These are phyloP conservation scores for Riptortus pedestris DNA, from an alignment of 1,140 invertebrate species.

Conservation along the genomic window DNA sequence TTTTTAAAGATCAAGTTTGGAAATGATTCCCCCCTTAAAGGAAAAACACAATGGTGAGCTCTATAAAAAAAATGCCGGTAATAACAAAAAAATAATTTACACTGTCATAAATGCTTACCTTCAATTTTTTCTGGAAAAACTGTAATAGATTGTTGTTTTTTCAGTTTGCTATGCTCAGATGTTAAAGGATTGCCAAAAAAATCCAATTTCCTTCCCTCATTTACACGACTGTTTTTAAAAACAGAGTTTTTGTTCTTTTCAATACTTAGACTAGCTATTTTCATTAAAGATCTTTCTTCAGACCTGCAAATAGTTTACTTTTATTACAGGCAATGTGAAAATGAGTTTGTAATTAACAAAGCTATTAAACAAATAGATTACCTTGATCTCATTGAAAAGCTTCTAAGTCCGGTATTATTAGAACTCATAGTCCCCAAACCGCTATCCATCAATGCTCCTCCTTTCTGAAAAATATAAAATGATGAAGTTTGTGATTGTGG, in stretches of 20 bases:
- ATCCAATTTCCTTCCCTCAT: neutral
- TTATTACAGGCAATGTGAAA: too few relatives aligned
- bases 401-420: slow-evolving; percentile 25
- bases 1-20: too few relatives aligned
- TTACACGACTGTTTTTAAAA: neutral
- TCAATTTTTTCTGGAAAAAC: slow-evolving; percentile 11
- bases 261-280: neutral
- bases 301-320: neutral
- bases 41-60: too few relatives aligned
- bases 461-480: slow-evolving; percentile 14
- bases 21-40: too few relatives aligned
- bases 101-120: too few relatives aligned
- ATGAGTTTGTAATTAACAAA: too few relatives aligned
- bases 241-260: neutral
- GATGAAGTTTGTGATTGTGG: too few relatives aligned
- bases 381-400: slow-evolving; percentile 22
- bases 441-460: slow-evolving; percentile 29
- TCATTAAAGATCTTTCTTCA: neutral
- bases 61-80: too few relatives aligned
- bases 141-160: neutral
- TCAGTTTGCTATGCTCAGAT: neutral
- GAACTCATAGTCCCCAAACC: slow-evolving; percentile 34
- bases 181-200: slow-evolving; percentile 12
- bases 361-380: neutral
- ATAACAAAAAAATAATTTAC: too few relatives aligned